phyloP scores from a whole-genome alignment of 2,888 invertebrate species.

The Drosophila infuscata region DNA sequence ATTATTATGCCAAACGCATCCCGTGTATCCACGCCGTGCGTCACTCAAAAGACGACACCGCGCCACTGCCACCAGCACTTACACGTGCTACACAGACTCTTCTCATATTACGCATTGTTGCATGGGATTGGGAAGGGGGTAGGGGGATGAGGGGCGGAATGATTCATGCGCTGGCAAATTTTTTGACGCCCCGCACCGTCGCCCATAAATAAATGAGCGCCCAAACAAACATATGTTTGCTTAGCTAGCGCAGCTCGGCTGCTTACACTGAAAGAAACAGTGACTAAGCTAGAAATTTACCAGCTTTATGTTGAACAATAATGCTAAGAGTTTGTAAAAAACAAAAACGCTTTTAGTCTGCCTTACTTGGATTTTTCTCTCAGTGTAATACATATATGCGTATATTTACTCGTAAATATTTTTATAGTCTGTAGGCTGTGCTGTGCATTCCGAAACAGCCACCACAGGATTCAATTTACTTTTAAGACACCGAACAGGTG shows the following conservation, averaged over 20 bases:
- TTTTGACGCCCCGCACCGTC: slow-evolving; percentile 59
- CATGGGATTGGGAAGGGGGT: neutral
- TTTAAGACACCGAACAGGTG: slow-evolving; percentile 24
- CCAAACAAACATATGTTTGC: slow-evolving; percentile 68
- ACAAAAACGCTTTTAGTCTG: neutral
- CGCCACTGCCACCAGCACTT: slow-evolving; percentile 26
- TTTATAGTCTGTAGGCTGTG: slow-evolving; percentile 67
- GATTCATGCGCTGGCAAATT: slow-evolving; percentile 77
- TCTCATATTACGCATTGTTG: slow-evolving; percentile 69
- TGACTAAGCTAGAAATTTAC: neutral
- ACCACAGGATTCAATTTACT: slow-evolving; percentile 63
- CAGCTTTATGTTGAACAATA: neutral
- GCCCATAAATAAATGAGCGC: slow-evolving; percentile 59
- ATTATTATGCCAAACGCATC: slow-evolving; percentile 80
- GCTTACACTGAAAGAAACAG: neutral
- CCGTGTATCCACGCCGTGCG: slow-evolving; percentile 47
- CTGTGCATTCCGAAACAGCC: slow-evolving; percentile 33
- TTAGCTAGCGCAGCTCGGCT: slow-evolving; percentile 21
- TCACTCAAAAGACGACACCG: slow-evolving; percentile 24
- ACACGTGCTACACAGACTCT: slow-evolving; percentile 31
- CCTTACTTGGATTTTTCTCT: neutral
- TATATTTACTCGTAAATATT: slow-evolving; percentile 77
- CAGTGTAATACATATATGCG: slow-evolving; percentile 53
- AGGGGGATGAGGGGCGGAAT: slow-evolving; percentile 39
- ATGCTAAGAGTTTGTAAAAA: neutral